Evolutionary conservation across 2,113 vertebrate genomes (phyloP).

Genomic region (Pantherophis guttatus): DNA sequence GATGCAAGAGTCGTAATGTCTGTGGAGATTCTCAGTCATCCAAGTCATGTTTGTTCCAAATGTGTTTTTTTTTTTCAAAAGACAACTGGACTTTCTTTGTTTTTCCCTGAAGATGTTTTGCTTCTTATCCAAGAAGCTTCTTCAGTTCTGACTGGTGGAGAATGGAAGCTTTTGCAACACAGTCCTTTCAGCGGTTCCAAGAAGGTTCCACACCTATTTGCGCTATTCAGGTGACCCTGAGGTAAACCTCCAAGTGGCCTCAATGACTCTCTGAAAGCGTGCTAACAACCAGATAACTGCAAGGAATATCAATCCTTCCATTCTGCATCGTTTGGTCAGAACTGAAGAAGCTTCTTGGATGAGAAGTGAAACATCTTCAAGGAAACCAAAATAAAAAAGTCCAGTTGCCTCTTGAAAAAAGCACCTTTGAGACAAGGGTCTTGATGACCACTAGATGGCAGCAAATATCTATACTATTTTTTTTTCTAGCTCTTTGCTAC

Average conservation of each 20-base stretch:
- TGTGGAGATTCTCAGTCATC: background rate
- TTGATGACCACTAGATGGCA: background rate
- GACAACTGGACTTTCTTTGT: background rate
- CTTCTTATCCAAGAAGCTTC: background rate
- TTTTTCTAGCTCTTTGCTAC: background rate
- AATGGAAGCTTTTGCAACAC: background rate
- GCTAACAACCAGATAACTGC: background rate
- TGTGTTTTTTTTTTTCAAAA: background rate
- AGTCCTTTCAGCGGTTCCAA: background rate
- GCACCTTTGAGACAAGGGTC: background rate
- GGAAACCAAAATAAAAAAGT: background rate
- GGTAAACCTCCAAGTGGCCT: background rate
- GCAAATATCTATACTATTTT: background rate
- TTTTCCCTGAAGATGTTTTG: background rate
- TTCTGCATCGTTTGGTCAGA: background rate
- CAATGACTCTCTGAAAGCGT: background rate
- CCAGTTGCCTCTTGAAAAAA: background rate
- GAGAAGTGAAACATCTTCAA: background rate
- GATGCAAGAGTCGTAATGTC: background rate
- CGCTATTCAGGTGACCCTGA: background rate
- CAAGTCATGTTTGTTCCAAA: background rate
- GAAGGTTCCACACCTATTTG: background rate
- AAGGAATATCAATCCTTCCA: background rate
- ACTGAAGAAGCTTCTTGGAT: background rate
- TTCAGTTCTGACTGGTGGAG: background rate